These are phyloP conservation scores for Belgica antarctica DNA, from an alignment of 2,888 invertebrate species.

Conservation along the genomic window DNA sequence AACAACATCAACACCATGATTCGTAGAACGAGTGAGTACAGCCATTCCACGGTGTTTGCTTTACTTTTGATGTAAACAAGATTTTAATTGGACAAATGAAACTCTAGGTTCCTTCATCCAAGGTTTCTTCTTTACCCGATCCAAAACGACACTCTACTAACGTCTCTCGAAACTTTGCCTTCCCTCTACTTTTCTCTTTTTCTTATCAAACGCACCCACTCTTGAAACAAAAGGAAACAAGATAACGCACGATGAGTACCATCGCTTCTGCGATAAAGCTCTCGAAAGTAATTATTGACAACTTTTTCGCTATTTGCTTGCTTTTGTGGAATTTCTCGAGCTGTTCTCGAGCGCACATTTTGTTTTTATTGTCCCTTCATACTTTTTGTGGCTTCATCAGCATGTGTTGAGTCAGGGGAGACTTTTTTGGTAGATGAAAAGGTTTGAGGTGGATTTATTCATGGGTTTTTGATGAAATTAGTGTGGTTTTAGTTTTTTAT, in stretches of 20 bases:
- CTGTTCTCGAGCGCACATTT: background rate
- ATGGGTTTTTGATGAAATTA: background rate
- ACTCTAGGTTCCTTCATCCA: slow-evolving; percentile 38
- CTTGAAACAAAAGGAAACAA: slow-evolving; percentile 48
- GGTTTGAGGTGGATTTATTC: too few species aligned
- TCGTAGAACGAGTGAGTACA: slow-evolving; percentile 54
- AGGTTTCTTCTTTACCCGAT: slow-evolving; percentile 36
- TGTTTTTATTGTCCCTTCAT: background rate
- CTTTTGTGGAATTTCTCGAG: background rate
- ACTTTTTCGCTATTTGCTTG: slow-evolving; percentile 33
- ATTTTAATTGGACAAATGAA: background rate
- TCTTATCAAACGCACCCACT: slow-evolving; percentile 8
- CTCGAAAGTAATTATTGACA: slow-evolving; percentile 65
- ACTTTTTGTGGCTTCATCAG: background rate
- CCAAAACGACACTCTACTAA: slow-evolving; percentile 36
- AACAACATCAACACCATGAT: slow-evolving; percentile 49
- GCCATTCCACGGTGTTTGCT: background rate
- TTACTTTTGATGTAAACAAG: background rate
- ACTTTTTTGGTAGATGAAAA: background rate
- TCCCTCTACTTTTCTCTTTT: background rate
- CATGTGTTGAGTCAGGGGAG: slow-evolving; percentile 2
- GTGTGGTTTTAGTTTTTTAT: background rate
- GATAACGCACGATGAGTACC: slow-evolving; percentile 73
- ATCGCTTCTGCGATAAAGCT: slow-evolving; percentile 74
- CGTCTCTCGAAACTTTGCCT: background rate